A percentile compares a stretch with the other conserved stretches of the same genome.
phyloP scores from a whole-genome alignment of 1,140 invertebrate species.

The Pararge aegeria region DNA sequence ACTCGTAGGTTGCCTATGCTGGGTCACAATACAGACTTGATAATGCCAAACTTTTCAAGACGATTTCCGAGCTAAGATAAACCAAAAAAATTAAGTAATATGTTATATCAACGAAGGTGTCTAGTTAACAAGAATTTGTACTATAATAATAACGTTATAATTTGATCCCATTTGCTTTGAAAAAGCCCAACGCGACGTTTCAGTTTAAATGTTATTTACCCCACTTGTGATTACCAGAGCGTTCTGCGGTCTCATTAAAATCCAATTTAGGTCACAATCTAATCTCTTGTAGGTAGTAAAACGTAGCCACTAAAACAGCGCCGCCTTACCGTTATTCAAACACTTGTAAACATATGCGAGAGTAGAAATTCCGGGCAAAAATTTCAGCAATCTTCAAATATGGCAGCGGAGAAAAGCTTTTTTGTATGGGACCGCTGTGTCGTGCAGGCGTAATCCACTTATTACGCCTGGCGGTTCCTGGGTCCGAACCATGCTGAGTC shows the following conservation, averaged over 20 bases:
- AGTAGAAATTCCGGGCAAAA: neutral
- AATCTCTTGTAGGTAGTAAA: conserved; percentile 25
- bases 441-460: conserved; percentile 69
- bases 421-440: conserved; percentile 59
- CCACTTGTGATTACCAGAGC: conserved; percentile 26
- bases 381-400: neutral
- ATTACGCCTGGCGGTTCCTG: conserved; percentile 62
- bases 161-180: neutral
- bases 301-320: conserved; percentile 15
- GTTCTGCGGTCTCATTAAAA: conserved; percentile 51
- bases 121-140: too few species aligned
- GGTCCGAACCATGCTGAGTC: conserved; percentile 51
- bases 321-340: conserved; percentile 10
- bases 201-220: conserved; percentile 26
- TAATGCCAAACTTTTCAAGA: too few species aligned
- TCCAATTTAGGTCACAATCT: conserved; percentile 49
- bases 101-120: too few species aligned
- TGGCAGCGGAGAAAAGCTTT: conserved; percentile 36
- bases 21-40: too few species aligned
- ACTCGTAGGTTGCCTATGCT: neutral
- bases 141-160: neutral
- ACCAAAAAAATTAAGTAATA: too few species aligned
- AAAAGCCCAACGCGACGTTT: neutral
- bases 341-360: neutral
- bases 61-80: too few species aligned